Evolutionary conservation across 2,113 vertebrate genomes (phyloP).

Genomic region (Daboia siamensis): DNA sequence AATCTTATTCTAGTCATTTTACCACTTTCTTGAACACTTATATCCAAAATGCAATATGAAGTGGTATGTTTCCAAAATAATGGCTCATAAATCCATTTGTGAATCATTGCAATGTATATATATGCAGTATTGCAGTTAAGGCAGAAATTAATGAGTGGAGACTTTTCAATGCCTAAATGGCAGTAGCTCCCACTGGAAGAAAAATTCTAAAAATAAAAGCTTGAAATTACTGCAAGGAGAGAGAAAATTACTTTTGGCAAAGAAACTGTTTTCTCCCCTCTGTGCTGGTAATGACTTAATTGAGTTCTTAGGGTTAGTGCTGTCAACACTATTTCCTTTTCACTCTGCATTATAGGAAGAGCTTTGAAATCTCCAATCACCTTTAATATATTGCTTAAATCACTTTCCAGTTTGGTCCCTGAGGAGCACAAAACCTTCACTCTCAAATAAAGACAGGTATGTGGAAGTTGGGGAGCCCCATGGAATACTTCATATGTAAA

Average conservation of each 20-base stretch:
- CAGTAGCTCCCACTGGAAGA: background rate
- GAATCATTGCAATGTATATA: background rate
- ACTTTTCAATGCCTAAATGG: background rate
- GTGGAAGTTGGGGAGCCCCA: background rate
- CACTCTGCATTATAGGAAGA: background rate
- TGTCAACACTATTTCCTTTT: conserved; percentile 2
- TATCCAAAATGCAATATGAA: background rate
- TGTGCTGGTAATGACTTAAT: background rate
- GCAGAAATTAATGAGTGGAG: background rate
- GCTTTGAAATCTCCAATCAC: background rate
- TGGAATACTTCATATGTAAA: background rate
- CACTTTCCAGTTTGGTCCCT: background rate
- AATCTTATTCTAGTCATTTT: background rate
- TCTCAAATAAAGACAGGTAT: background rate
- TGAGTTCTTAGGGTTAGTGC: conserved; percentile 3
- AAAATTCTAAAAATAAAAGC: background rate
- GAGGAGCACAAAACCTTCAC: background rate
- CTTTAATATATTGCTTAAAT: background rate
- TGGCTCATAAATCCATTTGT: background rate
- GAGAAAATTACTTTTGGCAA: background rate
- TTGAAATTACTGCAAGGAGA: conserved; percentile 7
- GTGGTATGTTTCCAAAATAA: background rate
- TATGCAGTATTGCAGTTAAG: background rate
- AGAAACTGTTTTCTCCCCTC: background rate
- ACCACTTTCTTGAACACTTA: background rate